Evolutionary conservation across 2,113 vertebrate genomes (phyloP).

Genomic region (Zapus hudsonius): DNA sequence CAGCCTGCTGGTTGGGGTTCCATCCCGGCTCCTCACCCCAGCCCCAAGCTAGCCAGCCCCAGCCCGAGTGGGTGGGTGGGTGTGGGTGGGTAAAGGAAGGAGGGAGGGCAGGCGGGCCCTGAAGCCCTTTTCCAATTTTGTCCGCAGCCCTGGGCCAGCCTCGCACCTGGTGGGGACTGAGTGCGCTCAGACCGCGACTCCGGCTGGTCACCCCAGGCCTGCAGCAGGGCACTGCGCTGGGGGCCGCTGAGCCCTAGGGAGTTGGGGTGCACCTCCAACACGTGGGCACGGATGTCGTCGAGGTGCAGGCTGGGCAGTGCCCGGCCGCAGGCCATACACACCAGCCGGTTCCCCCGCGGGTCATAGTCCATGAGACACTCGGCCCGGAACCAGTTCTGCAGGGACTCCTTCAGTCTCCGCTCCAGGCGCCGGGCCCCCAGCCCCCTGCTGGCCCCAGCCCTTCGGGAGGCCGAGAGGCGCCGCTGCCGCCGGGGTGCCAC

Average conservation of each 20-base stretch:
- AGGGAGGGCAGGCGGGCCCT: not conserved
- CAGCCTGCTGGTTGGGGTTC: conserved; percentile 65
- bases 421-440: conserved; percentile 82
- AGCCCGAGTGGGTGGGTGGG: not conserved
- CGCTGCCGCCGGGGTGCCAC: conserved; percentile 53
- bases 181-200: conserved; percentile 52
- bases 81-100: not conserved
- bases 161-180: conserved; percentile 76
- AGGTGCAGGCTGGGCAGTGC: conserved; percentile 92
- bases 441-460: conserved; percentile 74
- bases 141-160: conserved; percentile 60
- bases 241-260: conserved; percentile 90
- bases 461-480: conserved; percentile 46
- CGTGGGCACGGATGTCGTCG: conserved; percentile 93
- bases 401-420: conserved; percentile 92
- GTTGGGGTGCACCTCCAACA: conserved; percentile 92
- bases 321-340: conserved; percentile 93
- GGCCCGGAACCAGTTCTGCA: conserved; percentile 94
- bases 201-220: conserved; percentile 89
- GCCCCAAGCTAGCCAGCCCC: conserved; percentile 59
- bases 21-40: conserved; percentile 67
- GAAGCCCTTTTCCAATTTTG: conserved; percentile 1
- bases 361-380: conserved; percentile 97
- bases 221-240: conserved; percentile 92
- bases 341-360: conserved; percentile 88